Conservation (phyloP, 2,888 invertebrate species). For the Brachypalpus laphriformis region DNA sequence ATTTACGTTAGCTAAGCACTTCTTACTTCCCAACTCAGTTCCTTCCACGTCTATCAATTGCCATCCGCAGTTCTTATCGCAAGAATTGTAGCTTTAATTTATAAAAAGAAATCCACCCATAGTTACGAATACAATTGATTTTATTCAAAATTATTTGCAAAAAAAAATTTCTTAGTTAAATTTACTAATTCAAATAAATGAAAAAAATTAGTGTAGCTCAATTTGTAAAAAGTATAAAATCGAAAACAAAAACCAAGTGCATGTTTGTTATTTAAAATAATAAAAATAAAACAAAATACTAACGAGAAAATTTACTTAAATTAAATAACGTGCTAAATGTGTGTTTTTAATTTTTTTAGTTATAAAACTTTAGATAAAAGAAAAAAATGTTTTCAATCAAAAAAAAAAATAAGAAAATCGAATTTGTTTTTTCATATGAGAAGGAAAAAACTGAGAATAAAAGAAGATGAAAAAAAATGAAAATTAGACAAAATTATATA, state of each 20-base stretch:
- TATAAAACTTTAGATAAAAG: conserved; percentile 28
- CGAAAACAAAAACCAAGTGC: conserved; percentile 44
- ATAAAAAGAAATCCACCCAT: background rate
- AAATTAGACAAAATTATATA: conserved; percentile 75
- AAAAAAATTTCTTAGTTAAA: conserved; percentile 27
- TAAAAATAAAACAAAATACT: conserved; percentile 25
- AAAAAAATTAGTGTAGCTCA: conserved; percentile 62
- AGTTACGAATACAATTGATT: conserved; percentile 1
- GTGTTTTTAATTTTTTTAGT: conserved; percentile 64
- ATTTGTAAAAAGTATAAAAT: conserved; percentile 67
- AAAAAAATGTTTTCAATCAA: conserved; percentile 45
- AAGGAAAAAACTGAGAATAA: conserved; percentile 56
- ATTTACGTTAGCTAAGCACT: background rate
- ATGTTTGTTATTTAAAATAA: conserved; percentile 59
- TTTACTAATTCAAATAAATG: conserved; percentile 14
- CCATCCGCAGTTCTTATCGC: conserved; percentile 4
- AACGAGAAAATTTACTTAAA: conserved; percentile 32
- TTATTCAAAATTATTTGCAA: conserved; percentile 6
- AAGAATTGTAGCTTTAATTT: conserved; percentile 14
- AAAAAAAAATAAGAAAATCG: conserved; percentile 49
- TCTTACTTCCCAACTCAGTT: background rate
- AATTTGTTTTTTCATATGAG: conserved; percentile 63
- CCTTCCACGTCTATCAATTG: conserved; percentile 4
- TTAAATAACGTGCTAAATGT: conserved; percentile 71
- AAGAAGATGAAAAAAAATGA: conserved; percentile 61